phyloP scores from a whole-genome alignment of 2,797 vertebrate species.

The Protosalanx chinensis region DNA sequence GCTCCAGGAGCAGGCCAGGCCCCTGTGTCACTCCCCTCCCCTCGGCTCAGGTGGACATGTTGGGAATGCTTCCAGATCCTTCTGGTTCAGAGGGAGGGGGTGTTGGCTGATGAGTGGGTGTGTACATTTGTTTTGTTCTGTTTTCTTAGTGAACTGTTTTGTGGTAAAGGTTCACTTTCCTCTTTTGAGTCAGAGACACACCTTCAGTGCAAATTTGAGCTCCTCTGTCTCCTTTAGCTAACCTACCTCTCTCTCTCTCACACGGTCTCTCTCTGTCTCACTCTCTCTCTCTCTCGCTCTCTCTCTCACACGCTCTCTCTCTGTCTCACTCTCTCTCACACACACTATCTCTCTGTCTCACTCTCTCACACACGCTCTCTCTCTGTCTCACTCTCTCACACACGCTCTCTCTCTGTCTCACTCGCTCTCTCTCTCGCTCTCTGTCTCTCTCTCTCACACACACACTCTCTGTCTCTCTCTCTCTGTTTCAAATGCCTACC shows the following conservation, averaged over 20 bases:
- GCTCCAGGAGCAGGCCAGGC: conserved; percentile 55
- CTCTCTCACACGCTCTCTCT: too few species aligned
- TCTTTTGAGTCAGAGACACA: conserved; percentile 87
- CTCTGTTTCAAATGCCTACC: conserved; percentile 75
- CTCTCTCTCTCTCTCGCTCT: conserved; percentile 61
- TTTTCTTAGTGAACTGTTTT: conserved; percentile 81
- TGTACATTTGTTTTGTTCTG: conserved; percentile 68
- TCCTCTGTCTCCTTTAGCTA: conserved; percentile 36
- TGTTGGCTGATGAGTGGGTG: conserved; percentile 84
- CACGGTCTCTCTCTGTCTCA: conserved; percentile 16
- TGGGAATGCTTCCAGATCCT: conserved; percentile 91
- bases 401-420: conserved; percentile 11
- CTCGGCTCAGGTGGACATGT: conserved; percentile 89
- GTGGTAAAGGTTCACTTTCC: conserved; percentile 85
- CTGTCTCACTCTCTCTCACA: conserved; percentile 57
- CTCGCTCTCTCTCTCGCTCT: conserved; percentile 60
- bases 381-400: conserved; percentile 55
- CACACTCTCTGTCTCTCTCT: conserved; percentile 36
- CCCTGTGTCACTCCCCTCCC: conserved; percentile 69
- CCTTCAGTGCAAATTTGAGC: conserved; percentile 76
- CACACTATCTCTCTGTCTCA: too few species aligned
- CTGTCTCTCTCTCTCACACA: conserved; percentile 11
- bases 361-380: conserved; percentile 9
- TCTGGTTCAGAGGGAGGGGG: conserved; percentile 80
- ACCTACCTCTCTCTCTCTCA: not conserved